Conservation (phyloP, 2,113 vertebrate species). For the Zosterops pallidus region DNA sequence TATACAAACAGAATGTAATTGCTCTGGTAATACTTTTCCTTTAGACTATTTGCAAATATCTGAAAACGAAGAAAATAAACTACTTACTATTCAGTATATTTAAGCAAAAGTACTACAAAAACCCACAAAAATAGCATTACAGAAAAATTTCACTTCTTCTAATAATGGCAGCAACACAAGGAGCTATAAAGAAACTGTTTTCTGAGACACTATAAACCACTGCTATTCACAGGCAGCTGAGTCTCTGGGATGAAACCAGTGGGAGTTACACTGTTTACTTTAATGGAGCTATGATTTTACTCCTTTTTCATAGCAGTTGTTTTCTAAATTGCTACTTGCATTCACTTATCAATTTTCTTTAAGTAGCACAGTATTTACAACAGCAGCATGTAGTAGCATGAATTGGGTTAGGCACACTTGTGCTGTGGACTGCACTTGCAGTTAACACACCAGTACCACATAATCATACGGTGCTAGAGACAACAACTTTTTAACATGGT, state of each 20-base stretch:
- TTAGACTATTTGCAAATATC: neutral
- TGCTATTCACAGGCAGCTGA: neutral
- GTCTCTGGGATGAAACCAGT: neutral
- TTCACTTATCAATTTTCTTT: constrained; percentile 16
- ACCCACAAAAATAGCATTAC: neutral
- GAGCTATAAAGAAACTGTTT: neutral
- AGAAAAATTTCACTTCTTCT: neutral
- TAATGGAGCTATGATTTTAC: neutral
- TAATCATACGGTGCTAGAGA: neutral
- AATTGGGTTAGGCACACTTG: neutral
- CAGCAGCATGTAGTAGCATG: neutral
- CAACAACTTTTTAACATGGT: neutral
- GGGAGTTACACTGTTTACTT: neutral
- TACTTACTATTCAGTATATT: neutral
- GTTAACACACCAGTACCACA: neutral
- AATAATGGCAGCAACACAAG: neutral
- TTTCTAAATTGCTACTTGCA: constrained; percentile 4
- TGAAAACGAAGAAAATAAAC: neutral
- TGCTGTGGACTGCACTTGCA: neutral
- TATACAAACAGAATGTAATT: neutral
- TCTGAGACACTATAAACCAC: neutral
- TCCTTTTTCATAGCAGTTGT: neutral
- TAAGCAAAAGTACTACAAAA: neutral
- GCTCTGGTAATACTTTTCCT: neutral
- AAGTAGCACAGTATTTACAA: neutral